Evolutionary conservation across 2,888 invertebrate species (phyloP), one percentile per base, ranked within the genome.

Genomic region (Endomychus coccineus): DNA sequence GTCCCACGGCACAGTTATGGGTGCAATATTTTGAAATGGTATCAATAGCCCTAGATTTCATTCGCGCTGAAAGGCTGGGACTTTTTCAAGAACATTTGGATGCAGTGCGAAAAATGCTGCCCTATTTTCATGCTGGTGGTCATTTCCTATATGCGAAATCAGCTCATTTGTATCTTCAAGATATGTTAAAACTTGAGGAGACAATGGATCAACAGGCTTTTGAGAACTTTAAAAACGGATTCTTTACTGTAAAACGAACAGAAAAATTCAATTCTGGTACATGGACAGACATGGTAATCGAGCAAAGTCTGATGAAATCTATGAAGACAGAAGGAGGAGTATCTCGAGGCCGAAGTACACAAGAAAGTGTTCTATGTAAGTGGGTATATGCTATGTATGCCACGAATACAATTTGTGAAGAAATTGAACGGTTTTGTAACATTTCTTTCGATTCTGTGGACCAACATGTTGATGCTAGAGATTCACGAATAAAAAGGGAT

Each of bases 71-170:
- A 46, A 42, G 56, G 22, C 19, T 49, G 29, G 56, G 51, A 21
- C 17, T 34, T 45, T 49, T 17, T 5, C 6, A 53, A 44, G 45
- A 35, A 34, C 59, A 63, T 52, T 37, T 61, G 16, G 33, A 52
- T 52, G 22, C 36, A 42, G 44, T 54, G 15, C 21, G n/a, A n/a
- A 42, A 46, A 55, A 62, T 59, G 56, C 51, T 62, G 16, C 57
- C 58, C 2, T 54, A 55, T 56, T 61, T 59, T 47, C 54, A 62
- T 40, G 56, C 58, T 4, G 24, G 32, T 42, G 62, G 63, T 16
- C 58, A 66, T 48, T 58, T 59, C 29, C 32, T 46, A 4, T 61
- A 60, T 49, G 57, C 56, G 4, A 58, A 55, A 46, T 59, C 45
- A 27, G 44, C 45, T 14, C 46, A 48, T 36, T 44, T 51, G 31